phyloP scores from a whole-genome alignment of 2,797 vertebrate species.

The Periophthalmus magnuspinnatus region DNA sequence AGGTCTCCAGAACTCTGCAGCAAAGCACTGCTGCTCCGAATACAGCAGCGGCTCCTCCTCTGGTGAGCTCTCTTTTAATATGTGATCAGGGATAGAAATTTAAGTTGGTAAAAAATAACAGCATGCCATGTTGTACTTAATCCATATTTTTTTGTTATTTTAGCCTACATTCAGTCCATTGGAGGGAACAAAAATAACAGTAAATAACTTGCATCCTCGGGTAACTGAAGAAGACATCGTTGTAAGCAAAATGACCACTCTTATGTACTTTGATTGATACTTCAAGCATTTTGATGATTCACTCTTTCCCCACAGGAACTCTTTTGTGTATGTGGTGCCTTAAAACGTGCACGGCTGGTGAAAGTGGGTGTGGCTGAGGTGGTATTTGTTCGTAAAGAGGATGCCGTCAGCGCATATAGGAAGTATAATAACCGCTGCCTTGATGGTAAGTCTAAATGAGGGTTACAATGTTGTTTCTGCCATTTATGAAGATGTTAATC shows the following conservation, averaged over 20 bases:
- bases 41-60: slow-evolving; percentile 49
- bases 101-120: background rate
- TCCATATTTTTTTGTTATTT: slow-evolving; percentile 7
- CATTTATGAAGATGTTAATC: slow-evolving; percentile 12
- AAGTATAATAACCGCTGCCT: slow-evolving; percentile 98
- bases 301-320: slow-evolving; percentile 81
- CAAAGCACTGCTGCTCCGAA: slow-evolving; percentile 68
- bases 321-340: slow-evolving; percentile 95
- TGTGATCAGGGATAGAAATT: background rate
- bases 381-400: slow-evolving; percentile 97
- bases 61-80: slow-evolving; percentile 40
- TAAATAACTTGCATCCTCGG: slow-evolving; percentile 94
- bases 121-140: background rate
- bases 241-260: slow-evolving; percentile 74
- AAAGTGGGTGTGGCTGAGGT: slow-evolving; percentile 95
- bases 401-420: slow-evolving; percentile 94
- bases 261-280: background rate
- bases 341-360: slow-evolving; percentile 92
- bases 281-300: slow-evolving; percentile 12
- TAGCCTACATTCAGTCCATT: slow-evolving; percentile 88
- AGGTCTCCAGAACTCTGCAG: slow-evolving; percentile 87
- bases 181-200: slow-evolving; percentile 98
- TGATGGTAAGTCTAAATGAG: slow-evolving; percentile 82
- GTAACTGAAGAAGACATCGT: slow-evolving; percentile 98
- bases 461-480: background rate